Evolutionary conservation across 2,888 invertebrate species (phyloP).

Genomic region (Ceriagrion tenellum): DNA sequence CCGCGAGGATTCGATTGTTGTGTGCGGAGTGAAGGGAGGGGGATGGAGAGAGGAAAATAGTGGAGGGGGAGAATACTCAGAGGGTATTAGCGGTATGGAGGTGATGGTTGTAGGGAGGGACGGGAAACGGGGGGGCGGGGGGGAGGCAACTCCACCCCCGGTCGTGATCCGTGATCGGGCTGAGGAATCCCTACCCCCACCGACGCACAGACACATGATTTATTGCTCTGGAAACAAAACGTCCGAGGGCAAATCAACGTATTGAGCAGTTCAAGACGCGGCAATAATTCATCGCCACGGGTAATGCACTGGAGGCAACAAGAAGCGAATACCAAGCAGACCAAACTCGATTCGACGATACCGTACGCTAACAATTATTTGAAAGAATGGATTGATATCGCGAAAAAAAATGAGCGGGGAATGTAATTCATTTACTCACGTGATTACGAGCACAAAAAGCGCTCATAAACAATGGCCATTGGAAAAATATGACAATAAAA

Average conservation of each 20-base stretch:
- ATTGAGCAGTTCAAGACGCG: background rate
- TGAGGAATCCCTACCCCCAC: background rate
- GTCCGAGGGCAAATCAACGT: background rate
- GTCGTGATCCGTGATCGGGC: too few species aligned
- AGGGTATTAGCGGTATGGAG: too few species aligned
- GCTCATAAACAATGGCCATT: background rate
- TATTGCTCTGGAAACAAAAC: background rate
- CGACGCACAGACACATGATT: background rate
- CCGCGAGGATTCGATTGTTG: too few species aligned
- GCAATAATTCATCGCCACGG: background rate
- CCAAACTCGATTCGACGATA: background rate
- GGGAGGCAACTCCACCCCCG: too few species aligned
- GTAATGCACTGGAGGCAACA: background rate
- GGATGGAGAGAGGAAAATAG: too few species aligned
- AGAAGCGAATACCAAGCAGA: background rate
- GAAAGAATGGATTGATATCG: background rate
- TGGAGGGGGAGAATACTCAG: too few species aligned
- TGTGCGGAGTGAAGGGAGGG: too few species aligned
- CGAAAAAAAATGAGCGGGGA: background rate
- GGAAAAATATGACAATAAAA: too few species aligned
- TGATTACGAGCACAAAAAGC: background rate
- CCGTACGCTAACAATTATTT: background rate
- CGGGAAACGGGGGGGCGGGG: too few species aligned
- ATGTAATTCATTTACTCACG: background rate
- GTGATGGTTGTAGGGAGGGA: too few species aligned